Percentiles rank a stretch among this genome's conserved stretches.
Evolutionary conservation across 1,140 invertebrate genomes (phyloP).

Genomic region (Scaptodrosophila lebanonensis): DNA sequence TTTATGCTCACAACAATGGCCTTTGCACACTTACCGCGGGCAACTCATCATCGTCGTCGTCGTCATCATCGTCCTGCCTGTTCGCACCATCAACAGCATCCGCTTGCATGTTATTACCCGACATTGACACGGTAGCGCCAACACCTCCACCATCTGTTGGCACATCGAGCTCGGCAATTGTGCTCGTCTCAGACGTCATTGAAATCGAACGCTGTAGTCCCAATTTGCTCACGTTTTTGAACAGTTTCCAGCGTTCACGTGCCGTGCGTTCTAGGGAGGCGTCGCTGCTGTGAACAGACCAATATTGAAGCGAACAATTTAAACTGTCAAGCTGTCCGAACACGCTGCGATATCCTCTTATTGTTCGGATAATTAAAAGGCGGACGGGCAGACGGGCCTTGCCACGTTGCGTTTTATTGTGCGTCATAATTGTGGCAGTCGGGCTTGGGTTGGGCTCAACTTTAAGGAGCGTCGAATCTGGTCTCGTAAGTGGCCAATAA

Average conservation of each 20-base stretch:
- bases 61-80: too few species aligned
- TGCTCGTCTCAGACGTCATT: constrained; percentile 35
- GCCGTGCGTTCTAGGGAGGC: constrained; percentile 77
- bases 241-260: constrained; percentile 81
- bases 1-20: too few species aligned
- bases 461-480: too few species aligned
- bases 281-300: constrained; percentile 4
- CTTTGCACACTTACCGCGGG: constrained; percentile 35
- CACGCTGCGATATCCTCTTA: too few species aligned
- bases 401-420: too few species aligned
- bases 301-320: constrained; percentile 3
- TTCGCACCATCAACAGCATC: constrained; percentile 27
- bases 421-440: too few species aligned
- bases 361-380: too few species aligned
- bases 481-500: too few species aligned
- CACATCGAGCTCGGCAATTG: not conserved
- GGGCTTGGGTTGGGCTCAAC: too few species aligned
- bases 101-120: constrained; percentile 26
- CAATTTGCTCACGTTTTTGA: constrained; percentile 80
- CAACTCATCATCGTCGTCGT: constrained; percentile 54
- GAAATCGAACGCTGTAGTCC: constrained; percentile 78
- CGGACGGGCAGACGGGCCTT: not conserved
- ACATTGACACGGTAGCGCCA: constrained; percentile 27
- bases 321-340: constrained; percentile 1
- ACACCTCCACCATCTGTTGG: constrained; percentile 8